These are phyloP conservation scores for Alethe castanea DNA, from an alignment of 2,113 vertebrate genomes.

Conservation along the genomic window DNA sequence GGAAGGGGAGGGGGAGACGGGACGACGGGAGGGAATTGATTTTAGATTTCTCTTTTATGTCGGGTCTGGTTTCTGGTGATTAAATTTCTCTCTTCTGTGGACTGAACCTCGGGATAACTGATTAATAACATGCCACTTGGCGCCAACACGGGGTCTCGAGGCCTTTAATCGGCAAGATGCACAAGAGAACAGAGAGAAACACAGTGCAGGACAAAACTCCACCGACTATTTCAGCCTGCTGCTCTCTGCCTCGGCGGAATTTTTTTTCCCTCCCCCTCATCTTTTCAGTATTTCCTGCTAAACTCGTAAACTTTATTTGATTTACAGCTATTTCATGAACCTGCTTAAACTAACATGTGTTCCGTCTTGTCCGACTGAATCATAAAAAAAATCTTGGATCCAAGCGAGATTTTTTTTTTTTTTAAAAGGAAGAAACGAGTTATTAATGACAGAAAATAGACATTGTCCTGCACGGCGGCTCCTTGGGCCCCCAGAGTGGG, in stretches of 20 bases:
- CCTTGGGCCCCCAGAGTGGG: neutral
- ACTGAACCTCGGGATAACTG: slow-evolving; percentile 66
- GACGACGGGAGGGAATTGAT: slow-evolving; percentile 35
- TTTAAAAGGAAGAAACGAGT: neutral
- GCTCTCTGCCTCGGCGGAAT: neutral
- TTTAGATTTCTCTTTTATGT: slow-evolving; percentile 69
- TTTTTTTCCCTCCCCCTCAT: neutral
- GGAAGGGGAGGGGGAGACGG: neutral
- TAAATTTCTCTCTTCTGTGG: slow-evolving; percentile 69
- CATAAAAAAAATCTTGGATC: slow-evolving; percentile 64
- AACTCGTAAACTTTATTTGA: slow-evolving; percentile 75
- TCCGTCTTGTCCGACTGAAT: slow-evolving; percentile 69
- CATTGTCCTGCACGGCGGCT: neutral
- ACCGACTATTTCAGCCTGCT: slow-evolving; percentile 22
- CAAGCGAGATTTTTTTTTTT: slow-evolving; percentile 1
- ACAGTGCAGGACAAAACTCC: slow-evolving; percentile 48
- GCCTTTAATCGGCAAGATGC: slow-evolving; percentile 69
- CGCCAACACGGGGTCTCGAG: slow-evolving; percentile 66
- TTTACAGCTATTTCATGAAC: slow-evolving; percentile 75
- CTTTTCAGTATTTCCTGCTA: slow-evolving; percentile 73
- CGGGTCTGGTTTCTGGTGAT: slow-evolving; percentile 67
- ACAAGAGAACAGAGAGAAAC: slow-evolving; percentile 60
- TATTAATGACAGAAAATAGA: slow-evolving; percentile 58
- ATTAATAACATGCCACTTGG: slow-evolving; percentile 73
- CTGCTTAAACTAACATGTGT: slow-evolving; percentile 74